Percentiles rank a stretch among this genome's conserved stretches.
phyloP scores from a whole-genome alignment of 2,888 invertebrate species.

The Drosophila rubida region DNA sequence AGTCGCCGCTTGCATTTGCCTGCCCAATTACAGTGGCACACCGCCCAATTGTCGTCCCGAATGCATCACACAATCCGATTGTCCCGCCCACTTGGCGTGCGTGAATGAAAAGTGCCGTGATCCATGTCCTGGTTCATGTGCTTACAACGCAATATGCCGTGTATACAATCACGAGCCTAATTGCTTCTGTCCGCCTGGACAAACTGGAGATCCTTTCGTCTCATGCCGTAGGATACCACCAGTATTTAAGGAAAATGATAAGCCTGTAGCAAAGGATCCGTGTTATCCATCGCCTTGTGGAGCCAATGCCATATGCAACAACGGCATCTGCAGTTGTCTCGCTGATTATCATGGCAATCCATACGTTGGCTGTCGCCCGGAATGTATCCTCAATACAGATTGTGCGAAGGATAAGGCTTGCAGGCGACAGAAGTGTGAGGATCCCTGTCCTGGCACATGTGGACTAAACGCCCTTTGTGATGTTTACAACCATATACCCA shows the following conservation, averaged over 20 bases:
- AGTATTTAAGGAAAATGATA: slow-evolving; percentile 85
- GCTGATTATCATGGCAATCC: slow-evolving; percentile 89
- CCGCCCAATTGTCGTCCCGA: slow-evolving; percentile 88
- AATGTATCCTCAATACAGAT: slow-evolving; percentile 90
- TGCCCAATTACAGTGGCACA: slow-evolving; percentile 87
- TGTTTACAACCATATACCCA: slow-evolving; percentile 91
- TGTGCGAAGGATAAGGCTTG: slow-evolving; percentile 90
- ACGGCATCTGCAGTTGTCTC: slow-evolving; percentile 89
- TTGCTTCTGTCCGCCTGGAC: slow-evolving; percentile 89
- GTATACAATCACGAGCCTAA: slow-evolving; percentile 90
- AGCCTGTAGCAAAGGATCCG: slow-evolving; percentile 79
- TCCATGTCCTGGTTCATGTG: slow-evolving; percentile 90
- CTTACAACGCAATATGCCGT: slow-evolving; percentile 89
- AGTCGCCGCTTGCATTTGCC: slow-evolving; percentile 87
- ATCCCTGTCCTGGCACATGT: slow-evolving; percentile 91
- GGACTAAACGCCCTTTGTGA: slow-evolving; percentile 90
- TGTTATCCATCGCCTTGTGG: slow-evolving; percentile 86
- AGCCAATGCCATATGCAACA: slow-evolving; percentile 85
- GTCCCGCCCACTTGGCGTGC: slow-evolving; percentile 87
- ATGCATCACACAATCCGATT: slow-evolving; percentile 86
- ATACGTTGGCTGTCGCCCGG: slow-evolving; percentile 89
- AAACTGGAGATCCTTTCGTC: slow-evolving; percentile 88
- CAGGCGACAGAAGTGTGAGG: slow-evolving; percentile 89
- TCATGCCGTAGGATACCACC: slow-evolving; percentile 86
- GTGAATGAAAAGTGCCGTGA: slow-evolving; percentile 89